These are phyloP conservation scores for Taeniopygia guttata DNA, from an alignment of 2,797 vertebrate species.

Conservation along the genomic window DNA sequence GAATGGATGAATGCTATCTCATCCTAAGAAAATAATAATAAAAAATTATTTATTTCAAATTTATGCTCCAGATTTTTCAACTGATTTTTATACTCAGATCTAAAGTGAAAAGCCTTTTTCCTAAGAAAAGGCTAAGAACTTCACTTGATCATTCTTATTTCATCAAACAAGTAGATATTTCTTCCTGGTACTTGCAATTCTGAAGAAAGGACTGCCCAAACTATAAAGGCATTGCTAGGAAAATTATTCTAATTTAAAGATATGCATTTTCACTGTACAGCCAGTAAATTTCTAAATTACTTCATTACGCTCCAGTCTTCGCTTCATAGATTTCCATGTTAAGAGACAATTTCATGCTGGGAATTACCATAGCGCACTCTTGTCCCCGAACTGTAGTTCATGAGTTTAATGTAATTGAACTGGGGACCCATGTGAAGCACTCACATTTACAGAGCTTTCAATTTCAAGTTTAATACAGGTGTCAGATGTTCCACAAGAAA, in stretches of 20 bases:
- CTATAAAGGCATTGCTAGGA: background rate
- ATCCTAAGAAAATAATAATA: background rate
- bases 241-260: constrained; percentile 5
- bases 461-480: background rate
- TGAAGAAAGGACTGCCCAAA: background rate
- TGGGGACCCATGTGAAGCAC: background rate
- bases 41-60: background rate
- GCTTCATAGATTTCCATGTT: background rate
- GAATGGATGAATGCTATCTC: background rate
- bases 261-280: background rate
- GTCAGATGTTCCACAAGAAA: constrained; percentile 28
- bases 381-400: background rate
- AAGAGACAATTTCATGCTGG: constrained; percentile 12
- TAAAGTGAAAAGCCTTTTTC: background rate
- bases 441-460: constrained; percentile 30
- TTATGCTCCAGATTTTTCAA: background rate
- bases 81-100: background rate
- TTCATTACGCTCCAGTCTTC: background rate
- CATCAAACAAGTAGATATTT: background rate
- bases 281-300: background rate
- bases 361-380: background rate
- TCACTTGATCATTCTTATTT: background rate
- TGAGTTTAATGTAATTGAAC: background rate
- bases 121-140: background rate
- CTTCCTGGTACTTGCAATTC: background rate